Evolutionary conservation across 2,797 vertebrate genomes (phyloP).

Genomic region (Melanotaenia boesemani): DNA sequence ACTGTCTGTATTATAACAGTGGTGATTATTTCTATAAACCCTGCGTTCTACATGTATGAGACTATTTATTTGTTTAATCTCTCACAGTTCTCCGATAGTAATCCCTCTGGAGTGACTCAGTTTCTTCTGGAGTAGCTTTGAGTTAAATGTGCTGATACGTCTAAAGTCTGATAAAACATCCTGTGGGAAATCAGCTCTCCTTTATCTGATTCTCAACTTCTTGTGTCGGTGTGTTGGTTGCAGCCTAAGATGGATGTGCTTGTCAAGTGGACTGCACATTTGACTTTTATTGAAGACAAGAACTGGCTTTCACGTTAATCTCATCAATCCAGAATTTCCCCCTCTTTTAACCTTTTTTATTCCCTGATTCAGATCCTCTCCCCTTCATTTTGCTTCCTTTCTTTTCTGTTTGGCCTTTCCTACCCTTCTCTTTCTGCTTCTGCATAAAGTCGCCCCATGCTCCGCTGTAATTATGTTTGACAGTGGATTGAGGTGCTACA

Average conservation of each 20-base stretch:
- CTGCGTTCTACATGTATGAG: too few relatives aligned
- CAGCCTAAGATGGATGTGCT: conserved; percentile 17
- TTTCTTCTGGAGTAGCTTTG: conserved; percentile 30
- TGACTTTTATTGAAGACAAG: conserved; percentile 16
- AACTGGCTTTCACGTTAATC: conserved; percentile 35
- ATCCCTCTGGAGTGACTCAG: background rate
- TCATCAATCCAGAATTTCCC: conserved; percentile 8
- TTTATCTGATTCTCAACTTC: conserved; percentile 47
- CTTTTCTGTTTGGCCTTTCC: background rate
- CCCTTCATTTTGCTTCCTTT: background rate
- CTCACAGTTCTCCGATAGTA: too few relatives aligned
- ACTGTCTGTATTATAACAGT: background rate
- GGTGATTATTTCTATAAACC: background rate
- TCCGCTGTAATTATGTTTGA: conserved; percentile 53
- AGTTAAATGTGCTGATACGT: conserved; percentile 11
- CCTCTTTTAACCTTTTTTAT: conserved; percentile 2
- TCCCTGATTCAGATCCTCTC: background rate
- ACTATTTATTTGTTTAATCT: too few relatives aligned
- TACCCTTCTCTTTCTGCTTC: background rate
- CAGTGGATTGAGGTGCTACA: conserved; percentile 39
- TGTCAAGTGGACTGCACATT: conserved; percentile 6
- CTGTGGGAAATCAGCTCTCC: conserved; percentile 43
- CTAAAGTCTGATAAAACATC: conserved; percentile 18
- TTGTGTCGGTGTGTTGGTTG: conserved; percentile 20
- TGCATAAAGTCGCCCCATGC: conserved; percentile 3